Evolutionary conservation across 2,888 invertebrate species (phyloP), one percentile per base, ranked within the genome.

Genomic region (Pseudococcus jackbeardsleyi): DNA sequence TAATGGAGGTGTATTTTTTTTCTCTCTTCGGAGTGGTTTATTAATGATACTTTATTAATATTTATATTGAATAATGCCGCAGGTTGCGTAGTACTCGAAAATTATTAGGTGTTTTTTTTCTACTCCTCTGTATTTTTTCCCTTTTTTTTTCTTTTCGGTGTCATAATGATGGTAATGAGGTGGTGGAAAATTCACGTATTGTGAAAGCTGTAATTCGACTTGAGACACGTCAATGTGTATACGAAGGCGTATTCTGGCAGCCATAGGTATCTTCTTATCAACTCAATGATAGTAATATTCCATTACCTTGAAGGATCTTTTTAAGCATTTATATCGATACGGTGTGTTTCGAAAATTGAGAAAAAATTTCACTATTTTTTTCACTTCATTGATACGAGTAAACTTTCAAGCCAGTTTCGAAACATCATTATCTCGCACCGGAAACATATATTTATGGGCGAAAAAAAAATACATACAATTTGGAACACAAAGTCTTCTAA

Each of bases 1-100:
- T 79, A 79, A 72, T 72, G 72, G 72, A 72, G 33, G 72, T 72
- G 72, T 72, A 72, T 72, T 72, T 79, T 79, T 79, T 79, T 39
- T 39, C 17, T 39, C 17, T 79, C 19, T 19, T n/a, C 33, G 6
- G 33, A 39, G 33, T 9, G 79, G 39, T 79, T 79, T 79, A 79
- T 42, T 79, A 79, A 79, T 17, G 33, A 39, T 42, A 42, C 46
- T 79, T 79, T 42, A 79, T 79, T 79, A 79, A 42, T 79, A 79
- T 79, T 79, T 42, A 42, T 79, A 79, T 79, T 79, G 68, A 72
- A 72, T 72, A 72, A 72, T 42, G 79, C 79, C 79, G 42, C 79
- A 8, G 79, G 79, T 42, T 26, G 33, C 68, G 68, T 19, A 19
- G 59, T 59, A 59, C 68, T 72, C 33, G 68, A 15, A 72, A 72